phyloP scores from a whole-genome alignment of 2,888 invertebrate species.

The Erannis defoliaria region DNA sequence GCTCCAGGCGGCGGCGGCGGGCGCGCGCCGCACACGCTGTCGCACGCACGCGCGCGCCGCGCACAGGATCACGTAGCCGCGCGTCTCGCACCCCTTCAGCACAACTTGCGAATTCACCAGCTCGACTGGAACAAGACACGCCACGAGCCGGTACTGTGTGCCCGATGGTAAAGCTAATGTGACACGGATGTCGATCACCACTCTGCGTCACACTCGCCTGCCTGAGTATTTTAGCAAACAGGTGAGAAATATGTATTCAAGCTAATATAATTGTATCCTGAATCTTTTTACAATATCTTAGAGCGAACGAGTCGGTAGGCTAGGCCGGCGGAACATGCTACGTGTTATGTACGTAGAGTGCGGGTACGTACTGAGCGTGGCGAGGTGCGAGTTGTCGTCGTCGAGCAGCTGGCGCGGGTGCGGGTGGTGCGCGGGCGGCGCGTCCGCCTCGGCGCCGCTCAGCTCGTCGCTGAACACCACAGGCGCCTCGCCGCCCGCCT shows the following conservation, averaged over 20 bases:
- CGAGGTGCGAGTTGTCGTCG: slow-evolving; percentile 96
- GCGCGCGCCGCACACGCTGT: slow-evolving; percentile 95
- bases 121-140: slow-evolving; percentile 90
- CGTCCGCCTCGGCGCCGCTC: slow-evolving; percentile 77
- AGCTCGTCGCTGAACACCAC: slow-evolving; percentile 99
- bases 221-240: too few relatives aligned
- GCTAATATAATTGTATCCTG: too few relatives aligned
- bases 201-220: too few relatives aligned
- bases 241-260: too few relatives aligned
- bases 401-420: slow-evolving; percentile 93
- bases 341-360: too few relatives aligned
- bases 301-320: too few relatives aligned
- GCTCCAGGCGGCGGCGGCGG: slow-evolving; percentile 96
- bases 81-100: slow-evolving; percentile 98
- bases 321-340: too few relatives aligned
- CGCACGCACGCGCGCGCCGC: slow-evolving; percentile 98
- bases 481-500: slow-evolving; percentile 95
- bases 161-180: too few relatives aligned
- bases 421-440: slow-evolving; percentile 85
- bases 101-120: slow-evolving; percentile 97
- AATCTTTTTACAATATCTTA: too few relatives aligned
- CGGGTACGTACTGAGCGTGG: slow-evolving; percentile 95
- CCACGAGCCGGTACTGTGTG: too few relatives aligned
- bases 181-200: too few relatives aligned
- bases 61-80: slow-evolving; percentile 98